Evolutionary conservation across 2,797 vertebrate genomes (phyloP).

Genomic region (Zenarchopterus dispar): DNA sequence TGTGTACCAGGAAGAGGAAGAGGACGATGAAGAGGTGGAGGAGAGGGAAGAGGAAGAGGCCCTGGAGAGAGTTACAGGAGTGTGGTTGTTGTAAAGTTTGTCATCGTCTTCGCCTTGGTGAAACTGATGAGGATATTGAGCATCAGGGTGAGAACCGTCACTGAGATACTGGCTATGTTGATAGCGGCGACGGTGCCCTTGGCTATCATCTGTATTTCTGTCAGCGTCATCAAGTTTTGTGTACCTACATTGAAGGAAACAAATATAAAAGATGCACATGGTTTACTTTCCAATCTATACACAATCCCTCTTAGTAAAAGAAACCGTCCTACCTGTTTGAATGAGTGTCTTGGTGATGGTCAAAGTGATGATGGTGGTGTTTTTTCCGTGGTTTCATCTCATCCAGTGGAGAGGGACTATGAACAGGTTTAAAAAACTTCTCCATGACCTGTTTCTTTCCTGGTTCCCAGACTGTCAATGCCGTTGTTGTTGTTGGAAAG

Average conservation of each 20-base stretch:
- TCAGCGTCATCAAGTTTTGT: conserved; percentile 52
- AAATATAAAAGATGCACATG: background rate
- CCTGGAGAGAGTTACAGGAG: conserved; percentile 62
- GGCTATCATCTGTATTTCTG: conserved; percentile 58
- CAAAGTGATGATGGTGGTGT: conserved; percentile 47
- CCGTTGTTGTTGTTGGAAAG: background rate
- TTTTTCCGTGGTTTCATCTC: conserved; percentile 65
- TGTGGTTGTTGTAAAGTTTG: conserved; percentile 52
- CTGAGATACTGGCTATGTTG: conserved; percentile 45
- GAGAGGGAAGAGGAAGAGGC: conserved; percentile 80
- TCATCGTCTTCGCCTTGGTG: conserved; percentile 50
- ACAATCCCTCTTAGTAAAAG: too few relatives aligned
- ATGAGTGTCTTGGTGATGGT: conserved; percentile 53
- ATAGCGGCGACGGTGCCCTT: conserved; percentile 33
- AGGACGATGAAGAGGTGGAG: conserved; percentile 69
- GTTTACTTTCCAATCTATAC: too few relatives aligned
- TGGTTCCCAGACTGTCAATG: conserved; percentile 38
- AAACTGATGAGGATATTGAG: conserved; percentile 38
- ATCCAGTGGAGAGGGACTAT: conserved; percentile 54
- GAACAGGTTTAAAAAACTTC: conserved; percentile 83
- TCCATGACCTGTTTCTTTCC: conserved; percentile 78
- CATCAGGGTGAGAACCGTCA: conserved; percentile 22
- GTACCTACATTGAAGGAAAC: conserved; percentile 55
- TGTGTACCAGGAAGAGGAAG: conserved; percentile 80
- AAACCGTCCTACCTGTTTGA: conserved; percentile 60